These are phyloP conservation scores for Orchesella cincta DNA, from an alignment of 1,140 invertebrate species.

Conservation along the genomic window DNA sequence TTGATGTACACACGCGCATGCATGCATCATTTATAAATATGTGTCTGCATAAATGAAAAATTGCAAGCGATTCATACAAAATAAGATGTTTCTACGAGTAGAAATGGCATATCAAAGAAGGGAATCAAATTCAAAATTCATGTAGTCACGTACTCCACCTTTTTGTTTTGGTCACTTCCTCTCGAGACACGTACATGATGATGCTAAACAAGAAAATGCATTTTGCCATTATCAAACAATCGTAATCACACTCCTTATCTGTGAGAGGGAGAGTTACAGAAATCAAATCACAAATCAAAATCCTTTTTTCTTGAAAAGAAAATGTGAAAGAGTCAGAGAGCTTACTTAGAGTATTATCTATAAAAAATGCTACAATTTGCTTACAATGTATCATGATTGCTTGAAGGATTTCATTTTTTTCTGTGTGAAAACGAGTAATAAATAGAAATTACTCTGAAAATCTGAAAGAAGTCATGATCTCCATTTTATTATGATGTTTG, in stretches of 20 bases:
- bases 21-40: slow-evolving; percentile 15
- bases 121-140: not conserved
- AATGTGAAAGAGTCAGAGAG: too few species aligned
- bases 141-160: slow-evolving; percentile 16
- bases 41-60: not conserved
- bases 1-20: too few species aligned
- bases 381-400: too few species aligned
- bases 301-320: too few species aligned
- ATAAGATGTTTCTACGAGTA: not conserved
- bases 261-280: too few species aligned
- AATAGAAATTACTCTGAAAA: not conserved
- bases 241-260: too few species aligned
- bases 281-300: too few species aligned
- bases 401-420: too few species aligned
- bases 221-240: too few species aligned
- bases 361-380: not conserved
- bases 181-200: too few species aligned
- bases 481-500: not conserved
- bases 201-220: not conserved
- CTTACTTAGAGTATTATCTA: too few species aligned
- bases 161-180: slow-evolving; percentile 22
- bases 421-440: not conserved
- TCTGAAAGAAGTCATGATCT: not conserved
- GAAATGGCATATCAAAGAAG: not conserved
- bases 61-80: not conserved